Base-by-base conservation (phyloP, 2,113 vertebrate genomes). In the Mohoua ochrocephala region DNA sequence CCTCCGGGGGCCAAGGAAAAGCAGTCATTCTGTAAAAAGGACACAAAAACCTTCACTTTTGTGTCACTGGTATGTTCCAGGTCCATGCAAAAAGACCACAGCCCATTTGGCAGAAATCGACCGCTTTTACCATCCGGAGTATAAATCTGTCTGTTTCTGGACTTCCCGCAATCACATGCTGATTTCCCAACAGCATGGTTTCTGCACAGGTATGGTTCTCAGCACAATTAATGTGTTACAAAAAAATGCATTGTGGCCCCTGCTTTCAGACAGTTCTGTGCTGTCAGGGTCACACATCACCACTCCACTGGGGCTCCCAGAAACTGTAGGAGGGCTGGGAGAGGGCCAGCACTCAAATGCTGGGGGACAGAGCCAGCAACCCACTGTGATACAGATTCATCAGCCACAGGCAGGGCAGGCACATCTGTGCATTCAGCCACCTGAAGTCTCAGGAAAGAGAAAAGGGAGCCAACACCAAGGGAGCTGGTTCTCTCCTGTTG, bases 401-500 rank as follows among this genome's bases (percentile, higher is more conserved):
- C 15, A 59, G 44, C 27, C 22, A 9, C 0, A 1, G 59, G 35
- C 60, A 64, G 21, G 10, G 5, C 14, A 27, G 10, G 5, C 14
- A 27, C 45, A 10, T 24, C 53, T 60, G 59, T 17, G 37, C 44
- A 8, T 68, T 22, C 16, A 53, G 5, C 6, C 5, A 0, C 13
- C 22, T 30, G 68, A 54, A 64, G n/a, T 16, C 15, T n/a, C 53
- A 39, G 37, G 30, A 54, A 8, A 24, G 30, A 35, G 18, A 41
- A n/a, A 67, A 71, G 19, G 27, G 20, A 74, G 27, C 9, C 52
- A 56, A 39, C 33, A 28, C 15, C 28, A 5, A 7, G 33, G 22
- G 10, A 42, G 6, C 21, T 44, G 37, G 2, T 0, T 3, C 2
- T 1, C 4, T 65, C 27, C 37, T 2, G 4, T 1, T 41, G 12